Evolutionary conservation across 1,140 invertebrate genomes (phyloP).

Genomic region (Drosophila tani): DNA sequence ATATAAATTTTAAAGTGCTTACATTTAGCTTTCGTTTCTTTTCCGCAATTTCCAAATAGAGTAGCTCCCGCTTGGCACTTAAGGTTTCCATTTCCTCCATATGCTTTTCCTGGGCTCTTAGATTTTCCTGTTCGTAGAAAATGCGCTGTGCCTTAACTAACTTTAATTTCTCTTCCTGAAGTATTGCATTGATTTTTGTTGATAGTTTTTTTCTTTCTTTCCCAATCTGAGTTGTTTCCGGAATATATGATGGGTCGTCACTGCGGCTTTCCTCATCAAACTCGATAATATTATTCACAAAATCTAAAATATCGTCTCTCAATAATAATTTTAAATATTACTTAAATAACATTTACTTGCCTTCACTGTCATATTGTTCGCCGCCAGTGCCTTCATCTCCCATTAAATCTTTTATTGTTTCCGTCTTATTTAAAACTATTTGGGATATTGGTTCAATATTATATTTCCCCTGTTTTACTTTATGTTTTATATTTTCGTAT

Average conservation of each 20-base stretch:
- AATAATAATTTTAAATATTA: background rate
- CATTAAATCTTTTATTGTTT: background rate
- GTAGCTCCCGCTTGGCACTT: constrained; percentile 3
- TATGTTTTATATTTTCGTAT: constrained; percentile 7
- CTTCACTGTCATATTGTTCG: background rate
- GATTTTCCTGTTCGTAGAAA: constrained; percentile 24
- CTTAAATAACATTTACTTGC: background rate
- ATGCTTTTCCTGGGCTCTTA: constrained; percentile 19
- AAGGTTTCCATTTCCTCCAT: constrained; percentile 16
- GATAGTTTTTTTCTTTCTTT: background rate
- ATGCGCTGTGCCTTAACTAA: constrained; percentile 9
- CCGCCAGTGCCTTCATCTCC: background rate
- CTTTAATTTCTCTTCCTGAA: constrained; percentile 8
- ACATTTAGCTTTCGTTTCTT: constrained; percentile 7
- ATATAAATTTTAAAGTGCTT: background rate
- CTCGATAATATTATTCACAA: background rate
- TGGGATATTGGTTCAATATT: background rate
- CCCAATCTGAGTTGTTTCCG: background rate
- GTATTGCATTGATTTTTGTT: background rate
- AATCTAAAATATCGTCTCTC: background rate
- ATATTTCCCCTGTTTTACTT: background rate
- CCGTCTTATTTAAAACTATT: background rate
- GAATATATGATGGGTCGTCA: background rate
- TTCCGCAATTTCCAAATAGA: constrained; percentile 21
- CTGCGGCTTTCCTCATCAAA: background rate